Percentiles rank a stretch among this genome's conserved stretches.
Conservation (phyloP, 2,113 vertebrate species). For the Terrapene triunguis region DNA sequence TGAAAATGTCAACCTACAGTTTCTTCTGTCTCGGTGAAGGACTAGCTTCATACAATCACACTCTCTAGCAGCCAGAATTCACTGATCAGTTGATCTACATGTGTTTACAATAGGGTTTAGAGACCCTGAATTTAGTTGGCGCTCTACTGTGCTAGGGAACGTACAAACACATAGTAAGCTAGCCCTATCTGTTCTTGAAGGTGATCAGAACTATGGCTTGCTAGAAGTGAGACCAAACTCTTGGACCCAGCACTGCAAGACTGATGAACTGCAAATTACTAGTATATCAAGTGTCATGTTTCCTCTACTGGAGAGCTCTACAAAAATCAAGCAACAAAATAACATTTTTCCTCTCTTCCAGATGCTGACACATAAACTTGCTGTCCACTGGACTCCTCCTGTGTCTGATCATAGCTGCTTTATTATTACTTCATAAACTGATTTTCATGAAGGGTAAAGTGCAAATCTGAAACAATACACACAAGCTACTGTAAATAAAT, state of each 20-base stretch:
- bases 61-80: not conserved
- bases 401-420: conserved; percentile 15
- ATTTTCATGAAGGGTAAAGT: conserved; percentile 34
- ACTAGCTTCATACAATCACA: not conserved
- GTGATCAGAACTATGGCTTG: not conserved
- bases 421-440: conserved; percentile 25
- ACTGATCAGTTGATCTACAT: not conserved
- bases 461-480: conserved; percentile 16
- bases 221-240: not conserved
- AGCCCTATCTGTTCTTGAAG: not conserved
- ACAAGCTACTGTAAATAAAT: conserved; percentile 16
- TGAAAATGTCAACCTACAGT: not conserved
- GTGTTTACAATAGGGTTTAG: conserved; percentile 8
- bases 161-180: not conserved
- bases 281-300: not conserved
- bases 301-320: not conserved
- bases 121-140: not conserved
- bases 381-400: not conserved
- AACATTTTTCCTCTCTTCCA: conserved; percentile 27
- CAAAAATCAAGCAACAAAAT: conserved; percentile 39
- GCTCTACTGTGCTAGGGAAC: not conserved
- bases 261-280: not conserved
- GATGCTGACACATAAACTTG: not conserved
- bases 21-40: not conserved
- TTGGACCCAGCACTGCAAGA: not conserved